Evolutionary conservation across 2,797 vertebrate genomes (phyloP), one percentile per base, ranked within the genome.

Genomic region (Chiroxiphia lanceolata): DNA sequence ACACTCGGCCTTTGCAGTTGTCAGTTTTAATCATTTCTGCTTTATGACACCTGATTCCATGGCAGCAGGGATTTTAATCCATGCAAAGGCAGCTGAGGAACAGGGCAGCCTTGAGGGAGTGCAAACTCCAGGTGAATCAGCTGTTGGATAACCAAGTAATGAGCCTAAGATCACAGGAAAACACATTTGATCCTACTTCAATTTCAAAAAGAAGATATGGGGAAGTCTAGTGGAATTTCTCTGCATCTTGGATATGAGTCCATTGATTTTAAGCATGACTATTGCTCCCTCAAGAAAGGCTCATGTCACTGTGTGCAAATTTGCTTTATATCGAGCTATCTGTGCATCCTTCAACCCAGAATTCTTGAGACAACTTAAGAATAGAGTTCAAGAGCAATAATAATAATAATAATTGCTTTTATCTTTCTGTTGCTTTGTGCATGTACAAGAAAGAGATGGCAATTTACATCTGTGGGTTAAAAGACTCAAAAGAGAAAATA

Each of bases 121-220:
- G 59, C 45, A n/a, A 38, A 51, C 57, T 40, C 29, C 8, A 16
- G 36, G 31, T 18, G 19, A 63, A 47, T 17, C 36, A 40, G 23
- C 14, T n/a, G 36, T 63, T 51, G 59, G 59, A 22, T n/a, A 42
- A 51, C 21, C 51, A 17, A 19, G 47, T 20, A 53, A 29, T 7
- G 45, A 76, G 26, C 34, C 15, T 47, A 65, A 64, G 22, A 40
- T 7, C 22, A 16, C 34, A 51, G 63, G 76, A 40, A 47, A 47
- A 29, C 34, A 13, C 38, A 27, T 29, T 23, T 40, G 40, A 65
- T 47, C 34, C 40, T 18, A 4, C 15, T 36, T 42, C 51, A 40
- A 1, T 26, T 68, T 29, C 29, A 12, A 25, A 36, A 18, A 48
- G 25, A 16, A 40, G 53, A 15, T 2, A 0, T 2, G 2, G 6